Conservation (phyloP, 2,888 invertebrate species). For the Linyphia triangularis region DNA sequence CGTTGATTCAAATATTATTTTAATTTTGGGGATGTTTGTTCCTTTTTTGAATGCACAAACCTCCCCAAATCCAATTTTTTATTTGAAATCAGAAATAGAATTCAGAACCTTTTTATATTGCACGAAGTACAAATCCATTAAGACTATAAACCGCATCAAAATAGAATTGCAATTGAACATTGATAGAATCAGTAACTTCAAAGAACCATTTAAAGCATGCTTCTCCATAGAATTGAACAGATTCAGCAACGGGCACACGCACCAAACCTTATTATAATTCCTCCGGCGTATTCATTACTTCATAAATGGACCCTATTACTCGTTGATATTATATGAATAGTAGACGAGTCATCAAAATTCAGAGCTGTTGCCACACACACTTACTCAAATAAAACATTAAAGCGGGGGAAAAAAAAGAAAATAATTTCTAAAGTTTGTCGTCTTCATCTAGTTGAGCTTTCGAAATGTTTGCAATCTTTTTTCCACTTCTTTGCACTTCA, state of each 20-base stretch:
- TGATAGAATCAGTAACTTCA: too few relatives aligned
- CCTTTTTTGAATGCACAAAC: too few relatives aligned
- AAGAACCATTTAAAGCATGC: not conserved
- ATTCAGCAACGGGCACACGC: constrained; percentile 12
- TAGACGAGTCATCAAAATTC: constrained; percentile 49
- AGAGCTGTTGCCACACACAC: constrained; percentile 24
- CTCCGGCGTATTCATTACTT: constrained; percentile 32
- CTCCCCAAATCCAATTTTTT: too few relatives aligned
- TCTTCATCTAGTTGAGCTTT: constrained; percentile 52
- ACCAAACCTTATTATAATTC: constrained; percentile 36
- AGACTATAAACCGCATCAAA: too few relatives aligned
- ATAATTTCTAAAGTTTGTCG: constrained; percentile 51
- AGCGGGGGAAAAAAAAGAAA: not conserved
- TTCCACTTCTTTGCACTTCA: not conserved
- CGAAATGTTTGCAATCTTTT: constrained; percentile 39
- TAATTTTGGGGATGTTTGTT: too few relatives aligned
- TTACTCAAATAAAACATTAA: constrained; percentile 59
- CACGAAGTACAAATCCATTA: too few relatives aligned
- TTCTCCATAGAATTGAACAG: not conserved
- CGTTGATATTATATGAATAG: constrained; percentile 54
- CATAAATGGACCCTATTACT: constrained; percentile 39
- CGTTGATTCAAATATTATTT: too few relatives aligned
- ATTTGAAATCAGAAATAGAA: too few relatives aligned
- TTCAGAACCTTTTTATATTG: too few relatives aligned
- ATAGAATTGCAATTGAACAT: too few relatives aligned